Conservation (phyloP, 2,113 vertebrate species). For the Cacatua alba region DNA sequence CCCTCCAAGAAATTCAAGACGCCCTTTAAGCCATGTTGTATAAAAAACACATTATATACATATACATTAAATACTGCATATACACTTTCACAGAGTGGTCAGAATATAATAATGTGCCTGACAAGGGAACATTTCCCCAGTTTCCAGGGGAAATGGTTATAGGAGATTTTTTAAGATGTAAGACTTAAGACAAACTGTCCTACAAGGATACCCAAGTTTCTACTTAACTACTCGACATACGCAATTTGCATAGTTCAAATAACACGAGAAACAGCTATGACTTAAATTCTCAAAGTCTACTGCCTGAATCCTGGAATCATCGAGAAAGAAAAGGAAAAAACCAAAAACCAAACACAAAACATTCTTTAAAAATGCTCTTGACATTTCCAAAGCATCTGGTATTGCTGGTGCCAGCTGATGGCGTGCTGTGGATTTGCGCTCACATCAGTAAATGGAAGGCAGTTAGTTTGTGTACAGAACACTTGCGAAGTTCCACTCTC, state of each 20-base stretch:
- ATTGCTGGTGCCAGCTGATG: not conserved
- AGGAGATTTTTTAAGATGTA: not conserved
- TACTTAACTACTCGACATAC: not conserved
- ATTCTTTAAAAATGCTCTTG: not conserved
- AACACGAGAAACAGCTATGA: not conserved
- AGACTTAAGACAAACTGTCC: not conserved
- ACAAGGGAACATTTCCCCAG: not conserved
- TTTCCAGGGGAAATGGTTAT: not conserved
- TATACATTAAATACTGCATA: not conserved
- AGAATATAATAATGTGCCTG: not conserved
- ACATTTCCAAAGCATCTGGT: not conserved
- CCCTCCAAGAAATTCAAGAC: not conserved
- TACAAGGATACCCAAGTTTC: not conserved
- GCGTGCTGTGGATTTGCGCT: not conserved
- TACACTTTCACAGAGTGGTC: not conserved
- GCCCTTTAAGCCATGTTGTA: not conserved
- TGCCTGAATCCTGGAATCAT: not conserved
- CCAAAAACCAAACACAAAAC: not conserved
- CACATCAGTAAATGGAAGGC: not conserved
- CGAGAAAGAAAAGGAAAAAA: not conserved
- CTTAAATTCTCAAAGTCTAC: not conserved
- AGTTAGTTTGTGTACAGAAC: not conserved
- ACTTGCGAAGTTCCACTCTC: not conserved
- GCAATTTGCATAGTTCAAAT: not conserved
- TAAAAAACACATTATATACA: not conserved